These are phyloP conservation scores for Prunella fulvescens DNA, from an alignment of 2,113 vertebrate species.

Conservation along the genomic window DNA sequence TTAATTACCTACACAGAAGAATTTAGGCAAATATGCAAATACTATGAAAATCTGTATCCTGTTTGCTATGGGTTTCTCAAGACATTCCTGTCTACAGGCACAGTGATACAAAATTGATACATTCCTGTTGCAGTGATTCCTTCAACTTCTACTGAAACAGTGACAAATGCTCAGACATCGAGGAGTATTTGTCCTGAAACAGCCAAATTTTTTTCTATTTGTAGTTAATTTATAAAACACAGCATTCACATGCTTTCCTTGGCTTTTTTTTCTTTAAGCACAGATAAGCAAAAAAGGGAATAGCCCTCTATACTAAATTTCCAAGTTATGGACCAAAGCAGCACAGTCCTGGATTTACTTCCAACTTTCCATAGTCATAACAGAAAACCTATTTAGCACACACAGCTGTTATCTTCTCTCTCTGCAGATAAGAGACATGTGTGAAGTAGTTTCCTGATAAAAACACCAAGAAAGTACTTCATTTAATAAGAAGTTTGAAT, in stretches of 20 bases:
- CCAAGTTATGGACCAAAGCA: background rate
- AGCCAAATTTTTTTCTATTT: background rate
- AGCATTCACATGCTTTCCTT: background rate
- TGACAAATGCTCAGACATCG: background rate
- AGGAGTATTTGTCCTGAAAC: background rate
- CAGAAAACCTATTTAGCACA: background rate
- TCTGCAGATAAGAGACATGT: background rate
- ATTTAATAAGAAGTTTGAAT: background rate
- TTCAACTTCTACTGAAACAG: background rate
- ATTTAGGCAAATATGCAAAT: background rate
- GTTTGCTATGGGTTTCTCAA: background rate
- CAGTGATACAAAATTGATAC: background rate
- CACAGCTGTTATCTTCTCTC: background rate
- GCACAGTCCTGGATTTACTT: background rate
- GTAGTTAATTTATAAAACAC: background rate
- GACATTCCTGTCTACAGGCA: background rate
- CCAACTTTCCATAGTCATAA: background rate
- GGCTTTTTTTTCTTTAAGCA: background rate
- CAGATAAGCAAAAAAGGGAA: background rate
- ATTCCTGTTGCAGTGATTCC: background rate
- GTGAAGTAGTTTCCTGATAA: background rate
- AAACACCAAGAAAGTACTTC: background rate
- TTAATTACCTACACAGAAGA: background rate
- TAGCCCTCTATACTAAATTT: background rate
- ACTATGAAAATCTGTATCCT: background rate